phyloP scores from a whole-genome alignment of 2,797 vertebrate species.

The Takifugu rubripes region DNA sequence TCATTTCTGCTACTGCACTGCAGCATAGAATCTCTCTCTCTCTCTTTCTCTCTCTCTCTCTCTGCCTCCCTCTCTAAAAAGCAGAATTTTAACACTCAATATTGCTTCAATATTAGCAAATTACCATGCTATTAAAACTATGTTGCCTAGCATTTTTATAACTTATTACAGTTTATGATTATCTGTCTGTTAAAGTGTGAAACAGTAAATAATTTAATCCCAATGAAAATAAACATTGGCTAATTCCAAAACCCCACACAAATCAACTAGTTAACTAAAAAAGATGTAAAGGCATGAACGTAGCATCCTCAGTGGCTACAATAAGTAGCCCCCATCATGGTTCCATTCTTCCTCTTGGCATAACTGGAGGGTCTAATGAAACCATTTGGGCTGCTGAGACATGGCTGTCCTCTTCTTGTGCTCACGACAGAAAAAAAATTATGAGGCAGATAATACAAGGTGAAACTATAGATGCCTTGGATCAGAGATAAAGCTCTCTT shows the following conservation, averaged over 20 bases:
- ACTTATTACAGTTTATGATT: too few relatives aligned
- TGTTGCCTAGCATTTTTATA: too few relatives aligned
- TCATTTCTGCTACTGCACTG: conserved; percentile 52
- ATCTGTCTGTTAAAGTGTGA: too few relatives aligned
- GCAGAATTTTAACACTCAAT: neutral
- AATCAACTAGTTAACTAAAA: conserved; percentile 14
- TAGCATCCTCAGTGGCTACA: conserved; percentile 40
- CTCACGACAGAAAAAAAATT: conserved; percentile 44
- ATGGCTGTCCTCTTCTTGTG: conserved; percentile 44
- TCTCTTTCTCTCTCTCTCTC: conserved; percentile 6
- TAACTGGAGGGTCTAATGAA: conserved; percentile 45
- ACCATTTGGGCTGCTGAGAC: conserved; percentile 40
- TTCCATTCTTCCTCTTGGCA: conserved; percentile 16
- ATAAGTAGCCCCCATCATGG: conserved; percentile 14
- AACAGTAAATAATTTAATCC: conserved; percentile 2
- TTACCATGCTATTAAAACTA: too few relatives aligned
- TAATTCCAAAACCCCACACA: neutral
- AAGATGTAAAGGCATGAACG: conserved; percentile 38
- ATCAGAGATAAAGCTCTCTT: conserved; percentile 54
- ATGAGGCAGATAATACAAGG: conserved; percentile 47
- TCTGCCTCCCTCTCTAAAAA: neutral
- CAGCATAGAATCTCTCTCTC: conserved; percentile 42
- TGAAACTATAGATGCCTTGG: conserved; percentile 56
- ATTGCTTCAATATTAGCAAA: too few relatives aligned
- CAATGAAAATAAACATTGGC: conserved; percentile 4